Evolutionary conservation across 2,888 invertebrate species (phyloP).

Genomic region (Rhogogaster chlorosoma): DNA sequence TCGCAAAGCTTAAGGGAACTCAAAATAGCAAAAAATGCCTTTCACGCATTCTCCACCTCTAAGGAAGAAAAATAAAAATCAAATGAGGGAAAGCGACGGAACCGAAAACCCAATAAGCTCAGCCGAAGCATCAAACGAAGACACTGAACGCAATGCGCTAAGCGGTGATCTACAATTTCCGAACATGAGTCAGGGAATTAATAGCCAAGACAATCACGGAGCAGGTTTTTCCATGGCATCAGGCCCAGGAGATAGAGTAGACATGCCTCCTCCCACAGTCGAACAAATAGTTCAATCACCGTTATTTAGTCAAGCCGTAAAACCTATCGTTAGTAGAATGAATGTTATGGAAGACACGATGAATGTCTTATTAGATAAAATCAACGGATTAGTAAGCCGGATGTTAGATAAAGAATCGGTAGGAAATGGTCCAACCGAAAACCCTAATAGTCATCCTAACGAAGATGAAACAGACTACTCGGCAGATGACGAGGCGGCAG

Average conservation of each 20-base stretch:
- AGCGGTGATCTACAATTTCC: background rate
- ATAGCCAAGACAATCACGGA: background rate
- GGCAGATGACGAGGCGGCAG: background rate
- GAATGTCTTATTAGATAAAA: background rate
- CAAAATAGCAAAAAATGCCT: background rate
- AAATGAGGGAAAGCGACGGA: background rate
- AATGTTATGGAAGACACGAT: background rate
- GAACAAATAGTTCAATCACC: background rate
- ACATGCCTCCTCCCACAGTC: background rate
- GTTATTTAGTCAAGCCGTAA: background rate
- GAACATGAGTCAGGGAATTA: background rate
- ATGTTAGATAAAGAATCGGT: background rate
- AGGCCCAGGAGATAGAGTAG: too few relatives aligned
- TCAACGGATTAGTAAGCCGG: background rate
- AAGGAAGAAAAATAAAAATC: constrained; percentile 20
- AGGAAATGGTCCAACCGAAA: background rate
- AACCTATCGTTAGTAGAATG: background rate
- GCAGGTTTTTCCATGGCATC: too few relatives aligned
- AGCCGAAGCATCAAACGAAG: background rate
- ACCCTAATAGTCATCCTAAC: background rate
- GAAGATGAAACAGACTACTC: background rate
- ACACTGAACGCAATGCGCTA: background rate
- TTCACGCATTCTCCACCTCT: background rate
- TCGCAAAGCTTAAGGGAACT: background rate
- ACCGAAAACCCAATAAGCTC: background rate